phyloP scores from a whole-genome alignment of 2,888 invertebrate genomes.

The Saturnia pavonia region DNA sequence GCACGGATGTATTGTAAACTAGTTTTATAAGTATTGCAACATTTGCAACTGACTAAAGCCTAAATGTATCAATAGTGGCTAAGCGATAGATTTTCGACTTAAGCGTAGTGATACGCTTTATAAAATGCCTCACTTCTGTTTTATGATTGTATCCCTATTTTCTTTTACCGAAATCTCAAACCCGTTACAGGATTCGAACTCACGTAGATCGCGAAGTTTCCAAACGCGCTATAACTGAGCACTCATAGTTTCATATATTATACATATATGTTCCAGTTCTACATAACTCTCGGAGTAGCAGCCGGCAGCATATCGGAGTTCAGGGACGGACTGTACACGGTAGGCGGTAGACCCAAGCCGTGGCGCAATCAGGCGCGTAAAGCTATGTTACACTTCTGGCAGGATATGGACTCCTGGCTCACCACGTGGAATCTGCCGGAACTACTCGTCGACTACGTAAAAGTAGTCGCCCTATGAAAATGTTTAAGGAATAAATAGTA shows the following conservation, averaged over 20 bases:
- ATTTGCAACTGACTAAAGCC: too few relatives aligned
- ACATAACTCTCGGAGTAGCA: slow-evolving; percentile 85
- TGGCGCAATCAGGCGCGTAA: slow-evolving; percentile 84
- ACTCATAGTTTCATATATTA: neutral
- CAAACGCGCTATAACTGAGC: too few relatives aligned
- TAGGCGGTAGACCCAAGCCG: slow-evolving; percentile 76
- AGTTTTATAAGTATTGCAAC: too few relatives aligned
- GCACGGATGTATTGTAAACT: too few relatives aligned
- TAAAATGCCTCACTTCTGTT: too few relatives aligned
- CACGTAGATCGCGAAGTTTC: too few relatives aligned
- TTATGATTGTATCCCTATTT: too few relatives aligned
- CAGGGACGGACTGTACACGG: slow-evolving; percentile 76
- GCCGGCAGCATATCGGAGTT: slow-evolving; percentile 87
- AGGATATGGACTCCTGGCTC: slow-evolving; percentile 78
- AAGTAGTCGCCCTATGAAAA: slow-evolving; percentile 76
- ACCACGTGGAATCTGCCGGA: slow-evolving; percentile 81
- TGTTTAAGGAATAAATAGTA: slow-evolving; percentile 5
- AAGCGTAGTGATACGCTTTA: too few relatives aligned
- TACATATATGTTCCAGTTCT: slow-evolving; percentile 75
- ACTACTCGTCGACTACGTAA: slow-evolving; percentile 83
- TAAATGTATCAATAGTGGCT: too few relatives aligned
- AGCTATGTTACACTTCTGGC: slow-evolving; percentile 84
- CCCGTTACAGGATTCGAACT: too few relatives aligned
- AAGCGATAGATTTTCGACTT: too few relatives aligned
- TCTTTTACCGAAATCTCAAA: too few relatives aligned